phyloP scores from a whole-genome alignment of 2,113 vertebrate species.

The Podarcis muralis region DNA sequence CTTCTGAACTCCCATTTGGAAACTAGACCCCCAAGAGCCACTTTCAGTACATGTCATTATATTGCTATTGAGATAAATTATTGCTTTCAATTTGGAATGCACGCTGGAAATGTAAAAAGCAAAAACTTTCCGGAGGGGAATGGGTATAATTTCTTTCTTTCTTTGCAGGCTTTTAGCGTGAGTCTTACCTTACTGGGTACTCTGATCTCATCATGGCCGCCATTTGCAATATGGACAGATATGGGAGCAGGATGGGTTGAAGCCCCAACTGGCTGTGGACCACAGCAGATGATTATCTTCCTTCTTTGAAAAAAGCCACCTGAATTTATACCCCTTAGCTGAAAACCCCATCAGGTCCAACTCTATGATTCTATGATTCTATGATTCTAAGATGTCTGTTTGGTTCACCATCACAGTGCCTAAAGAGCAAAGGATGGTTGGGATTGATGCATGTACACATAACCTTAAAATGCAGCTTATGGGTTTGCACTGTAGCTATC shows the following conservation, averaged over 20 bases:
- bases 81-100: not conserved
- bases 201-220: not conserved
- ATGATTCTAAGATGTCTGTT: not conserved
- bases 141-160: too few relatives aligned
- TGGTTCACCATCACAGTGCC: not conserved
- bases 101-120: not conserved
- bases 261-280: not conserved
- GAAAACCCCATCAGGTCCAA: not conserved
- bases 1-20: not conserved
- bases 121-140: not conserved
- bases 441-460: not conserved
- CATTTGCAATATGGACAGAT: not conserved
- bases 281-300: not conserved
- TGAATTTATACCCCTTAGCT: not conserved
- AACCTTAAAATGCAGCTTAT: not conserved
- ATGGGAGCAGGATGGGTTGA: not conserved
- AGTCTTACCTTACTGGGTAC: not conserved
- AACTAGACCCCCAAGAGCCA: not conserved
- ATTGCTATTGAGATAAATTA: not conserved
- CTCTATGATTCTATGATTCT: too few relatives aligned
- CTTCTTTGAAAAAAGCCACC: not conserved
- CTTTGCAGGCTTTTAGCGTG: not conserved
- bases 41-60: too few relatives aligned
- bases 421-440: not conserved
- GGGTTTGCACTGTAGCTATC: fast-evolving